A percentile compares a stretch with the other conserved stretches of the same genome.
These are phyloP conservation scores for Cosmia pyralina DNA, from an alignment of 2,888 invertebrate genomes.

Conservation along the genomic window DNA sequence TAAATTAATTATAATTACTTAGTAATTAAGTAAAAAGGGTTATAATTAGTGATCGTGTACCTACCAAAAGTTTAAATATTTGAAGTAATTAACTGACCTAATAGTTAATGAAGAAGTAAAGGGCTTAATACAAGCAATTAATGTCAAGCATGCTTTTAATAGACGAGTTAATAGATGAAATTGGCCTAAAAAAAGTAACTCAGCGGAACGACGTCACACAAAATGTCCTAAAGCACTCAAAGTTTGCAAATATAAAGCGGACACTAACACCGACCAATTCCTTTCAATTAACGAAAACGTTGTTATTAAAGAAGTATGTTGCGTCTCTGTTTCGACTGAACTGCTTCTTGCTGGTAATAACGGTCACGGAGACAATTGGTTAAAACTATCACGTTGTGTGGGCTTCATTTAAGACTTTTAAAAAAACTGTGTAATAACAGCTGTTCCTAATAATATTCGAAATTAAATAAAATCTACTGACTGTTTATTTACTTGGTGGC, in stretches of 20 bases:
- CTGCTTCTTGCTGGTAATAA: slow-evolving; percentile 34
- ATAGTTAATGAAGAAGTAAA: slow-evolving; percentile 33
- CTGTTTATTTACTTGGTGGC: background rate
- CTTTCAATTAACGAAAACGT: slow-evolving; percentile 46
- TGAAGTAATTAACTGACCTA: slow-evolving; percentile 13
- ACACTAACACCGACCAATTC: slow-evolving; percentile 47
- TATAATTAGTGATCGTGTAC: slow-evolving; percentile 8
- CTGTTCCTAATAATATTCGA: background rate
- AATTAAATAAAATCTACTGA: background rate
- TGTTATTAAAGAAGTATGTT: slow-evolving; percentile 28
- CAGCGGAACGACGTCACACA: background rate
- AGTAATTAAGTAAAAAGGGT: slow-evolving; percentile 1
- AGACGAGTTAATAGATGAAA: slow-evolving; percentile 11
- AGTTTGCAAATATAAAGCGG: slow-evolving; percentile 42
- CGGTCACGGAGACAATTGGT: slow-evolving; percentile 34
- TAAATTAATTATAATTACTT: no score
- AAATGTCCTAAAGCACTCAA: slow-evolving; percentile 18
- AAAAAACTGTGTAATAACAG: background rate
- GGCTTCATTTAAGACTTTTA: slow-evolving; percentile 17
- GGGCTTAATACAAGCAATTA: slow-evolving; percentile 26
- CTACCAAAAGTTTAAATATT: slow-evolving; percentile 13
- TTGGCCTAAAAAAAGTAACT: slow-evolving; percentile 14
- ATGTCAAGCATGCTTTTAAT: slow-evolving; percentile 25
- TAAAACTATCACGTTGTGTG: slow-evolving; percentile 17
- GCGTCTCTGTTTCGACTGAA: slow-evolving; percentile 19